Evolutionary conservation across 2,888 invertebrate genomes (phyloP), one percentile per base, ranked within the genome.

Genomic region (Camptogramma bilineatum): DNA sequence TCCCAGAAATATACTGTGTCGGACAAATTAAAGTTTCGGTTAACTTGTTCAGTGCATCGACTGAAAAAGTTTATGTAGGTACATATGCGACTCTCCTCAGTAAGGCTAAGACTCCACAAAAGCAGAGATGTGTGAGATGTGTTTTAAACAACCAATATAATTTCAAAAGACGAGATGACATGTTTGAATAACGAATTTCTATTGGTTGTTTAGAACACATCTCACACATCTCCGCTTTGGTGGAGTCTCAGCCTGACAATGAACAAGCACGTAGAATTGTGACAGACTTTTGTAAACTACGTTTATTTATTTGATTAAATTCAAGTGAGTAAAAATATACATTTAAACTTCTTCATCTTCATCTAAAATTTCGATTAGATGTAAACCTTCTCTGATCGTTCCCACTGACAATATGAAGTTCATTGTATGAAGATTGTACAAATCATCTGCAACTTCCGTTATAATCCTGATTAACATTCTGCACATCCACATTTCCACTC

Each of bases 341-440:
- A 59, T 52, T 79, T 68, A 83, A 52, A 76, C 39, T 16, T 69
- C 78, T 47, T 90, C 89, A 24, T 87, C 88, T 69, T 91, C 90
- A 58, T 93, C 91, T 67, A 90, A 69, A 61, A 89, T 68, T n/a
- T 91, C 84, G 18, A 93, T 75, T 13, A 93, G 79, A 53, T 82
- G 83, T 56, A 92, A 73, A 64, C 87, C 88, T 44, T 93, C 90
- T 9, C 72, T 65, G 18, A 93, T 66, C 18, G 82, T 76, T 18
- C 93, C 93, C 21, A 91, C 77, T 0, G 91, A 93, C 34, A 91
- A 44, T 31, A 92, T 83, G 21, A 93, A 82, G 7, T 88, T 84
- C 51, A 93, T 62, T 10, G 80, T 80, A 69, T 91, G 87, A 18
- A 93, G 73, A 66, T 93, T 83, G 74, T 85, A 92, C 28, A 91